Percentiles rank a stretch among this genome's conserved stretches.
These are phyloP conservation scores for Ectropis crepuscularia DNA, from an alignment of 2,888 invertebrate species.

Conservation along the genomic window DNA sequence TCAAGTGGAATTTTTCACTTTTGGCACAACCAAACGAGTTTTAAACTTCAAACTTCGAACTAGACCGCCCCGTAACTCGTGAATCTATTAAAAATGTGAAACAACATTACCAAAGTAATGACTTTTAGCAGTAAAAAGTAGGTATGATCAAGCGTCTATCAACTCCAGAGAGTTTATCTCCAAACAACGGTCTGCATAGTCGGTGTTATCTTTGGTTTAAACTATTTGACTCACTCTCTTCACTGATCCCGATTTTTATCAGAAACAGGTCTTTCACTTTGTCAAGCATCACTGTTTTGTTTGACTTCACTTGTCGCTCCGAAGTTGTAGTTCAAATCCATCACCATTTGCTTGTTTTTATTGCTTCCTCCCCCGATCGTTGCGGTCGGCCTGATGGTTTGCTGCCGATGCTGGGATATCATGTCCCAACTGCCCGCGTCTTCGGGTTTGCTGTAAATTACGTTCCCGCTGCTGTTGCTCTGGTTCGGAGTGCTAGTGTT, in stretches of 20 bases:
- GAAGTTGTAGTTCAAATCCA: constrained; percentile 68
- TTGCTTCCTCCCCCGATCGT: constrained; percentile 27
- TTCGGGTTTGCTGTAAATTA: constrained; percentile 62
- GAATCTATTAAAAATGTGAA: too few relatives aligned
- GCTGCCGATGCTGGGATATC: constrained; percentile 80
- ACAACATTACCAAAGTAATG: too few relatives aligned
- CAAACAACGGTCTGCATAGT: too few relatives aligned
- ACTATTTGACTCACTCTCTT: not conserved
- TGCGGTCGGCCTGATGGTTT: constrained; percentile 58
- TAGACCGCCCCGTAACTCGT: too few relatives aligned
- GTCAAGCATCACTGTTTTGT: constrained; percentile 64
- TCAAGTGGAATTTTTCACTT: too few relatives aligned
- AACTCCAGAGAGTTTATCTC: too few relatives aligned
- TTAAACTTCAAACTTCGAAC: too few relatives aligned
- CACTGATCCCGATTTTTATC: not conserved
- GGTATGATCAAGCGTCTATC: too few relatives aligned
- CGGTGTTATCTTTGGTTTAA: not conserved
- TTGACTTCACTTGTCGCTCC: constrained; percentile 33
- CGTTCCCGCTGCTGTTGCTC: constrained; percentile 60
- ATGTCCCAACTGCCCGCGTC: constrained; percentile 79
- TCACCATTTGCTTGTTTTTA: constrained; percentile 54
- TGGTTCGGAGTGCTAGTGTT: constrained; percentile 41
- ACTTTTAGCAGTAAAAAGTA: too few relatives aligned
- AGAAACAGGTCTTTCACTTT: not conserved
- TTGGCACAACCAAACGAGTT: too few relatives aligned